Conservation (phyloP, 2,113 vertebrate genomes). For the Trogon surrucura region DNA sequence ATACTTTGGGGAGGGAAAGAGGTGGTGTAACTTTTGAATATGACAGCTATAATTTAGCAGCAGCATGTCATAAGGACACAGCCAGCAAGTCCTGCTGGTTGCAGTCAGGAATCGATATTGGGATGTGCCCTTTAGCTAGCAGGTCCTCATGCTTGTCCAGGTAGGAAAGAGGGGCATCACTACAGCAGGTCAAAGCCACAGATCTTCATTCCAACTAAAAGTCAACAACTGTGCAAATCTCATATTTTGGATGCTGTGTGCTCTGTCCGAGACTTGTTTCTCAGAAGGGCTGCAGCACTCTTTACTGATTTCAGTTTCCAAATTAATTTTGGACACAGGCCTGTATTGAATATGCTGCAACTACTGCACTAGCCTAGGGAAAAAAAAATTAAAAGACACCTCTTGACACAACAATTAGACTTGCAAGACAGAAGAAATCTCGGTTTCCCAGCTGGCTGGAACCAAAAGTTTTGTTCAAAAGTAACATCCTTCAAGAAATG, state of each 20-base stretch:
- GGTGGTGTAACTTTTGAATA: background rate
- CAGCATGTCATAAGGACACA: rapidly evolving
- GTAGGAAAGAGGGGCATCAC: background rate
- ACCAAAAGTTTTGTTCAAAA: background rate
- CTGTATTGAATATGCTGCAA: background rate
- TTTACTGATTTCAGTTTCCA: background rate
- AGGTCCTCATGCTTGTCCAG: background rate
- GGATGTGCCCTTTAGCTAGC: background rate
- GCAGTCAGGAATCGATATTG: rapidly evolving
- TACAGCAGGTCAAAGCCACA: background rate
- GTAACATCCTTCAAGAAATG: background rate
- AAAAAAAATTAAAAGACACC: background rate
- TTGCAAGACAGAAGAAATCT: background rate
- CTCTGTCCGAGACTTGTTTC: background rate
- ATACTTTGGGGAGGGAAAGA: background rate
- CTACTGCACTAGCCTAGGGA: background rate
- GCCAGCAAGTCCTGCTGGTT: background rate
- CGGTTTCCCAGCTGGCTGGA: background rate
- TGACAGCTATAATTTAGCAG: background rate
- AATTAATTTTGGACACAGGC: background rate
- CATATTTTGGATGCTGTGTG: background rate
- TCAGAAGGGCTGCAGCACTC: background rate
- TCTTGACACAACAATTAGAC: background rate
- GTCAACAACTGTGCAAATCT: background rate
- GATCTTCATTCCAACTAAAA: background rate